A percentile compares a stretch with the other conserved stretches of the same genome.
Evolutionary conservation across 2,113 vertebrate genomes (phyloP).

Genomic region (Nesospiza acunhae): DNA sequence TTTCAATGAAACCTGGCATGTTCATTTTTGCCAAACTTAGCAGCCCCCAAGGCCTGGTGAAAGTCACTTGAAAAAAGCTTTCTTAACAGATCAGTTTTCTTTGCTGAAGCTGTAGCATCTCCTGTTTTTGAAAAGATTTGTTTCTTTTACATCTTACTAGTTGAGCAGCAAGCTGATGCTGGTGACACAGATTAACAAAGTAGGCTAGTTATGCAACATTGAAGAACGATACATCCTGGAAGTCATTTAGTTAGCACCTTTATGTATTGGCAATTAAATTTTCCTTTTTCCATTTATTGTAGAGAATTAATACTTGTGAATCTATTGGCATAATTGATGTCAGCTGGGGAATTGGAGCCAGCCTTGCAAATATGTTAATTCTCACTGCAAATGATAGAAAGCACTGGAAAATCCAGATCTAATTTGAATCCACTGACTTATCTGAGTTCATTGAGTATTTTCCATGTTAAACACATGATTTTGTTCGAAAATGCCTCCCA

Average conservation of each 20-base stretch:
- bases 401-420: not conserved
- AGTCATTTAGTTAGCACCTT: not conserved
- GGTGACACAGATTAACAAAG: not conserved
- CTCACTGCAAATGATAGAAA: not conserved
- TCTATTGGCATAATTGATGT: not conserved
- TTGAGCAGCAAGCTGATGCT: not conserved
- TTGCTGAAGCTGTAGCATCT: not conserved
- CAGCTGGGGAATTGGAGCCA: not conserved
- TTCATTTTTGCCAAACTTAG: constrained; percentile 64
- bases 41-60: constrained; percentile 51
- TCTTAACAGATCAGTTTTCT: constrained; percentile 4
- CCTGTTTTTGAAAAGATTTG: not conserved
- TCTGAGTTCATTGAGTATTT: not conserved
- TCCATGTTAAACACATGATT: not conserved
- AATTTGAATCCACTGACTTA: not conserved
- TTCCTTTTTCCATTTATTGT: not conserved
- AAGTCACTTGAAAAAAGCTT: constrained; percentile 28
- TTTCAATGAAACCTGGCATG: constrained; percentile 68
- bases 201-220: not conserved
- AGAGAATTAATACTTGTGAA: not conserved
- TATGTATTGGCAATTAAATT: not conserved
- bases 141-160: not conserved
- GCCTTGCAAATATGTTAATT: constrained; percentile 11
- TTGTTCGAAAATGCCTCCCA: not conserved
- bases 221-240: not conserved